A percentile compares a stretch with the other conserved stretches of the same genome.
Conservation (phyloP, 2,888 invertebrate genomes). For the Leucophenga montana region DNA sequence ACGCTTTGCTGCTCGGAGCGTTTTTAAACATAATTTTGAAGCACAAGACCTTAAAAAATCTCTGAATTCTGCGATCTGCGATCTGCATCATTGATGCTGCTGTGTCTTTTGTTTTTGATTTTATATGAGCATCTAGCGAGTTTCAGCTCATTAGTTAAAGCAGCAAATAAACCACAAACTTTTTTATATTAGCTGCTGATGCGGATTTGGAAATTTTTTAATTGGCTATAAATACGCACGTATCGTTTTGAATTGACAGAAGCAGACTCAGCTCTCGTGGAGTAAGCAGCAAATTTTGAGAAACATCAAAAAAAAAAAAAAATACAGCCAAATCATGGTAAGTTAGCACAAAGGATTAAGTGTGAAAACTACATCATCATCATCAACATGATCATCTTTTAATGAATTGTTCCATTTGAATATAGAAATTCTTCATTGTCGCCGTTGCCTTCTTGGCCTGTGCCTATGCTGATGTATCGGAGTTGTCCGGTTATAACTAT, state of each 20-base stretch:
- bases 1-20: not conserved
- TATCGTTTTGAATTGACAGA: slow-evolving; percentile 46
- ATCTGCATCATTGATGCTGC: no score
- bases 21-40: no score
- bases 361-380: slow-evolving; percentile 46
- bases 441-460: slow-evolving; percentile 61
- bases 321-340: slow-evolving; percentile 27
- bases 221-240: slow-evolving; percentile 49
- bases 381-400: no score
- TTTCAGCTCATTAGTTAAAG: not conserved
- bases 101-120: no score
- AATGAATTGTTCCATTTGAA: slow-evolving; percentile 9
- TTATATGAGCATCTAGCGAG: not conserved
- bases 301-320: slow-evolving; percentile 8
- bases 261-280: slow-evolving; percentile 52
- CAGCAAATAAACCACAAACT: not conserved
- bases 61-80: no score
- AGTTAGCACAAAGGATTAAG: slow-evolving; percentile 34
- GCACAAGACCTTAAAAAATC: no score
- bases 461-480: slow-evolving; percentile 63
- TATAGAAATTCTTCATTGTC: slow-evolving; percentile 61
- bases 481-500: slow-evolving; percentile 56
- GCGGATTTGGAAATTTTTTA: not conserved
- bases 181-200: not conserved
- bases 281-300: slow-evolving; percentile 46